These are phyloP conservation scores for Odontocolon sp. DNA, from an alignment of 2,888 invertebrate species.

Conservation along the genomic window DNA sequence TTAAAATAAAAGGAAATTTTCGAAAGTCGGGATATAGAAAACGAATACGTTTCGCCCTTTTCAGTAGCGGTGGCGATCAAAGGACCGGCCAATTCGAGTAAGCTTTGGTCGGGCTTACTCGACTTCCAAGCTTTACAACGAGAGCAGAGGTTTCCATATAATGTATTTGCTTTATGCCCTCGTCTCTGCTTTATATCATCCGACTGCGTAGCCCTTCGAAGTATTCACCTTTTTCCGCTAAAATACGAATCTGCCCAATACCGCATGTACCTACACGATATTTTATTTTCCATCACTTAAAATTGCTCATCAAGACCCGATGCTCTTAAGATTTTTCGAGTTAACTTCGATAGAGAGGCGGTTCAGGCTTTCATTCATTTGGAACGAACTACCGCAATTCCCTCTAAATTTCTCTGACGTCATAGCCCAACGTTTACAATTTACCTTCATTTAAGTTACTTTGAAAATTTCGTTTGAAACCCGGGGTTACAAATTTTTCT, in stretches of 20 bases:
- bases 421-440: too few species aligned
- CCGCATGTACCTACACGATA: constrained; percentile 16
- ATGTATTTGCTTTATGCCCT: constrained; percentile 53
- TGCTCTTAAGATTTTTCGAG: too few species aligned
- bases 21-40: too few species aligned
- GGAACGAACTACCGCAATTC: constrained; percentile 19
- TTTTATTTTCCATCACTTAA: constrained; percentile 51
- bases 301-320: constrained; percentile 38
- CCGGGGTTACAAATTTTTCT: constrained; percentile 36
- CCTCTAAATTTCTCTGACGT: background rate
- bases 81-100: constrained; percentile 61
- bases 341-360: too few species aligned
- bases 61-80: constrained; percentile 59
- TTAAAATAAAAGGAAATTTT: constrained; percentile 6
- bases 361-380: constrained; percentile 25
- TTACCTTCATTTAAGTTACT: too few species aligned
- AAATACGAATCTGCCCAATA: constrained; percentile 20
- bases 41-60: constrained; percentile 45
- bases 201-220: constrained; percentile 6
- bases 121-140: constrained; percentile 29
- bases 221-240: constrained; percentile 30
- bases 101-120: constrained; percentile 58
- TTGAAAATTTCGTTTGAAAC: constrained; percentile 47
- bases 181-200: constrained; percentile 27
- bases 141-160: constrained; percentile 53